Evolutionary conservation across 2,888 invertebrate species (phyloP), one percentile per base, ranked within the genome.

Genomic region (Busseola fusca): DNA sequence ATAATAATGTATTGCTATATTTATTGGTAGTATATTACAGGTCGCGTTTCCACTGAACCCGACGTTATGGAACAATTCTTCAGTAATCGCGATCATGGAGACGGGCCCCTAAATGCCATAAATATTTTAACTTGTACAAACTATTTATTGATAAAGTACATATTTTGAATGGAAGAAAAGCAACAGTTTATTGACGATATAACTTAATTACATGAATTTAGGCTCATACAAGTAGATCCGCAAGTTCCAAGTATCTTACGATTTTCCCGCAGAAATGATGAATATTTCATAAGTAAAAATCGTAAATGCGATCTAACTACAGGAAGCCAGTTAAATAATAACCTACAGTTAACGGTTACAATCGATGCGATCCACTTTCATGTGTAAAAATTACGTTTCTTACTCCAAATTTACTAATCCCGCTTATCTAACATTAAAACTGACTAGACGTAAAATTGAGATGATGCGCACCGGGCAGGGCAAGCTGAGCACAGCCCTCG

Each of bases 361-460:
- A 86, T 85, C 85, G 86, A 84, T 82, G 81, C 86, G 81, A 82
- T 87, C 74, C 83, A 84, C 74, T 86, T 80, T 81, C 71, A 81
- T 67, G 69, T 85, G 86, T 87, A 88, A 88, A 87, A 87, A 84
- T 87, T 88, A 87, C 83, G 69, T 75, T 86, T 80, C 84, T 82
- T 87, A 88, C 81, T 87, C 87, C 90, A 89, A 89, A 88, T 82
- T 84, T 84, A 87, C 69, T 85, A 74, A 84, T 84, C 86, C 89
- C 88, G 88, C 90, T 87, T 90, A 93, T 84, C 90, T 91, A 91
- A 89, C 86, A 88, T 90, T 90, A 92, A 82, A 80, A 93, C 91
- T 95, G 95, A 95, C 95, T 95, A 95, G 95, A 93, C 90, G 93
- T 92, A 93, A 93, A 91, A 86, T 80, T 86, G 87, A 87, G 89